A percentile compares a stretch with the other conserved stretches of the same genome.
phyloP scores from a whole-genome alignment of 2,113 vertebrate genomes.

The Psilopogon haemacephalus region DNA sequence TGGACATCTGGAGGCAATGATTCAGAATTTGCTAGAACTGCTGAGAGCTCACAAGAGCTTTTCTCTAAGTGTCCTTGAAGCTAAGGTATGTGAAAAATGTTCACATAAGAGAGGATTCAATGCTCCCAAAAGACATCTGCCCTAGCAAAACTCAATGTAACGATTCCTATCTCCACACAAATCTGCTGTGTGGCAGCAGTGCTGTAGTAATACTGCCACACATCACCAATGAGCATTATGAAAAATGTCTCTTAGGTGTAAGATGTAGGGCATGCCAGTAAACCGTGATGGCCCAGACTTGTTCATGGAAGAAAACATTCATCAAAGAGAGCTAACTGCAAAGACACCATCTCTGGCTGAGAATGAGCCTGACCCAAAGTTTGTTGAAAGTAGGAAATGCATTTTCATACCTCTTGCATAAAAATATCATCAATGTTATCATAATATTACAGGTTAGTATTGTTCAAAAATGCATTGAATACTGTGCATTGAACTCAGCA shows the following conservation, averaged over 20 bases:
- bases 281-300: neutral
- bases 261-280: neutral
- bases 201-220: neutral
- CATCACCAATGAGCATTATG: neutral
- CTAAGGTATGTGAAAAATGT: neutral
- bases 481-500: too few species aligned
- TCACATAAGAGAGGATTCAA: neutral
- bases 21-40: neutral
- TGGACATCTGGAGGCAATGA: neutral
- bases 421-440: neutral
- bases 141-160: neutral
- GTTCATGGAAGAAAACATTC: neutral
- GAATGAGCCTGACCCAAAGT: neutral
- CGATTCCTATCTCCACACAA: neutral
- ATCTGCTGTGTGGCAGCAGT: neutral
- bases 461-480: neutral
- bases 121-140: neutral
- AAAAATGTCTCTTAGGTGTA: neutral
- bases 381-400: neutral
- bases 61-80: neutral
- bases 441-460: neutral
- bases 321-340: neutral
- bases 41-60: neutral
- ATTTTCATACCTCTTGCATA: neutral
- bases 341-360: neutral